Conservation (phyloP, 53 echinoderm and acorn worm species). For the Apostichopus leukothele region DNA sequence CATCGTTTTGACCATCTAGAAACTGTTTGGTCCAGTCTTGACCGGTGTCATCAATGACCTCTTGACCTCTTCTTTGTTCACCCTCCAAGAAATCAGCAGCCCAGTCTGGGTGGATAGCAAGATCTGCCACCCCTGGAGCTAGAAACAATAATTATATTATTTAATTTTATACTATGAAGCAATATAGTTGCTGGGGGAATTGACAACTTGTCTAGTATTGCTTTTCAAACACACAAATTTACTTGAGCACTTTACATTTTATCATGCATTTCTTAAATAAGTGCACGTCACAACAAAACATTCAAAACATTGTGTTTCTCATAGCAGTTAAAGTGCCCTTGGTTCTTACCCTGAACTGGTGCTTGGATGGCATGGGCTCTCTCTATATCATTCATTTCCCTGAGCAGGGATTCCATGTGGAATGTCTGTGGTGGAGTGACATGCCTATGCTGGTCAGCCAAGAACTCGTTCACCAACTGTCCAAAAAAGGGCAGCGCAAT, state of each 20-base stretch:
- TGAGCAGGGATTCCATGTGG: constrained; percentile 88
- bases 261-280: too few relatives aligned
- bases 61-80: constrained; percentile 77
- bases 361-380: constrained; percentile 69
- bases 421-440: constrained; percentile 90
- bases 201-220: too few relatives aligned
- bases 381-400: constrained; percentile 97
- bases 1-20: constrained; percentile 68
- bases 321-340: too few relatives aligned
- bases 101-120: constrained; percentile 87
- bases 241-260: too few relatives aligned
- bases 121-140: constrained; percentile 91
- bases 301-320: too few relatives aligned
- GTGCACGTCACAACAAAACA: too few relatives aligned
- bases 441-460: constrained; percentile 87
- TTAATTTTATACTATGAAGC: too few relatives aligned
- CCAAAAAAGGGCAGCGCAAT: too few relatives aligned
- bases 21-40: constrained; percentile 93
- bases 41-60: constrained; percentile 79
- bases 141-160: neutral
- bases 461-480: constrained; percentile 94
- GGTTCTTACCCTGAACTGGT: constrained; percentile 73
- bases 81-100: constrained; percentile 86
- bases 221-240: too few relatives aligned
- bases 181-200: too few relatives aligned